Conservation (phyloP, 2,113 vertebrate genomes). For the Alethe castanea region DNA sequence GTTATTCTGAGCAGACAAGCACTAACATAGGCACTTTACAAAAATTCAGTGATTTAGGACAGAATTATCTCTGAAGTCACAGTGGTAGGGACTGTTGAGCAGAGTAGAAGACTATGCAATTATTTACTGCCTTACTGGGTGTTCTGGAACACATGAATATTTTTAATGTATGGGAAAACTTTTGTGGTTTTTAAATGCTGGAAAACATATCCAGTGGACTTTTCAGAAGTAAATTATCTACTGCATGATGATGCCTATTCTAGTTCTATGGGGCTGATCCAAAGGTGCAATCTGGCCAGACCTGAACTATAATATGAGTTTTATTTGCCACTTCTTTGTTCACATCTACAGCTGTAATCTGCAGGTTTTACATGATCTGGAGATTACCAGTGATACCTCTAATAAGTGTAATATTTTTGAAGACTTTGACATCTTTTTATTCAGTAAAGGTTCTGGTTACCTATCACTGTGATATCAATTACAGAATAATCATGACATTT, state of each 20-base stretch:
- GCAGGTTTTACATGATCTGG: not conserved
- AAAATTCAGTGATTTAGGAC: not conserved
- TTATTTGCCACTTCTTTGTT: not conserved
- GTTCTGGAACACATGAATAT: not conserved
- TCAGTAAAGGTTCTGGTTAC: not conserved
- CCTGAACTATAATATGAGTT: not conserved
- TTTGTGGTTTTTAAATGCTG: not conserved
- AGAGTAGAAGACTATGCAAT: not conserved
- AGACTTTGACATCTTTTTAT: not conserved
- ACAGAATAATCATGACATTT: slow-evolving; percentile 19
- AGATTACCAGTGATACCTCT: not conserved
- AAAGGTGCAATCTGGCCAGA: not conserved
- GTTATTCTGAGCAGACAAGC: not conserved
- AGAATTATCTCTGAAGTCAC: not conserved
- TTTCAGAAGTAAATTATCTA: not conserved
- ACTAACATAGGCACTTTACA: not conserved
- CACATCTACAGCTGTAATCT: not conserved
- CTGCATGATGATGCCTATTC: not conserved
- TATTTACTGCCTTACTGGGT: not conserved
- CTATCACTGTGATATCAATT: slow-evolving; percentile 18
- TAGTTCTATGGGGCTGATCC: not conserved
- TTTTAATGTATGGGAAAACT: not conserved
- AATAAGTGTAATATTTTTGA: not conserved
- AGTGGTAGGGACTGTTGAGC: not conserved
- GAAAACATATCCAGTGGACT: not conserved